Evolutionary conservation across 1,140 invertebrate species (phyloP), one percentile per base, ranked within the genome.

Genomic region (Lanistes nyassanus): DNA sequence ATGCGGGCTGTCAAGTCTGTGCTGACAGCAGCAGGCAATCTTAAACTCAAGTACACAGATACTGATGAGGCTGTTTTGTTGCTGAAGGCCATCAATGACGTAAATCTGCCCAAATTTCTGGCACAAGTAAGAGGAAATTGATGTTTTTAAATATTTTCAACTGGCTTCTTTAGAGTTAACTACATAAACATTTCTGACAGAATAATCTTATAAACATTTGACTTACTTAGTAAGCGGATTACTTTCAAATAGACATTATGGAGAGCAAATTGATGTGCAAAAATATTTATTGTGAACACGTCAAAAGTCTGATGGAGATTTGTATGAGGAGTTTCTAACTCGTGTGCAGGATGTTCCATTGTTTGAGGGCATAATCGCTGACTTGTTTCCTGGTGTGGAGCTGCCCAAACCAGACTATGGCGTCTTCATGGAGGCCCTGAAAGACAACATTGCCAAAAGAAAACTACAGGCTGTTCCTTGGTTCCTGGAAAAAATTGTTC

Each of bases 401-500:
- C 77, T 86, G n/a, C 87, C 89, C 21, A 83, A 87, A 73, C 86
- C 88, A 0, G 94, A 95, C 86, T 96, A 97, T 87, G 90, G 82
- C 58, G 82, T 88, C 47, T 89, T 89, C 75, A 79, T 90, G 81
- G 84, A 87, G 58, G 84, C 86, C 53, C 80, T 92, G 51, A 87
- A 88, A 74, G 85, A 86, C 21, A 89, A 88, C 73, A 87, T 89
- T 51, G 75, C 71, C 34, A 88, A 88, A 76, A 77, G 82, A 47
- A 78, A 89, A 74, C 81, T 90, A 36, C 88, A 89, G 76, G 70
- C 86, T 55, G 86, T 87, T 31, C 86, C 87, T 23, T 90, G 85
- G 83, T 89, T 89, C 76, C 79, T 89, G 36, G 86, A 89, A 23
- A 90, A 90, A 82, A 89, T 90, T 69, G 85, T 90, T 64, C 89